These are phyloP conservation scores for Drosophila borborema DNA, from an alignment of 2,888 invertebrate species.

Conservation along the genomic window DNA sequence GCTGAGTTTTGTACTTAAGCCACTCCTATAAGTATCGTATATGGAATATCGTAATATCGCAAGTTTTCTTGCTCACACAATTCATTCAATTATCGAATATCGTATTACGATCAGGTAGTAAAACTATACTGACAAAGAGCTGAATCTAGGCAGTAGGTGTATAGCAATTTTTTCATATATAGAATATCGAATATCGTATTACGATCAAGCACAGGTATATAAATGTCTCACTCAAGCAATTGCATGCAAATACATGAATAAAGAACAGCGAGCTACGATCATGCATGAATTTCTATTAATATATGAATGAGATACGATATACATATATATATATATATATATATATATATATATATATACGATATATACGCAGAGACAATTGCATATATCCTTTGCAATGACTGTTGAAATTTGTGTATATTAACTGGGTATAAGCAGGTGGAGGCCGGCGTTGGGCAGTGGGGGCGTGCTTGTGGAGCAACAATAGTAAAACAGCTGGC, in stretches of 20 bases:
- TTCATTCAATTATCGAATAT: background rate
- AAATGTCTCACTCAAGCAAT: no score
- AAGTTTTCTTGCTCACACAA: background rate
- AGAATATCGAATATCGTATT: background rate
- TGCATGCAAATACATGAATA: no score
- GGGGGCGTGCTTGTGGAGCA: background rate
- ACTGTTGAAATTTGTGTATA: background rate
- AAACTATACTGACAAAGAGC: no score
- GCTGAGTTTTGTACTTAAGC: no score
- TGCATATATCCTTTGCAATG: conserved; percentile 12
- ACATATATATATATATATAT: no score
- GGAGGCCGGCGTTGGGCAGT: background rate
- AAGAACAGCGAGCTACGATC: background rate
- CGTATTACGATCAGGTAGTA: background rate
- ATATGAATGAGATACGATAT: no score
- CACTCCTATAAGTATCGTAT: background rate
- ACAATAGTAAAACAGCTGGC: conserved; percentile 18
- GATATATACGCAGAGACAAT: background rate
- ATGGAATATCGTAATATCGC: background rate
- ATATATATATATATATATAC: no score
- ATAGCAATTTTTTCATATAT: background rate
- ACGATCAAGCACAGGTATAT: background rate
- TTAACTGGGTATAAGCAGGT: conserved; percentile 14
- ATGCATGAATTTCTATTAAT: no score
- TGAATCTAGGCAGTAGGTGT: no score